Percentiles rank a stretch among this genome's conserved stretches.
These are phyloP conservation scores for Himalopsyche anomala DNA, from an alignment of 2,888 invertebrate genomes.

Conservation along the genomic window DNA sequence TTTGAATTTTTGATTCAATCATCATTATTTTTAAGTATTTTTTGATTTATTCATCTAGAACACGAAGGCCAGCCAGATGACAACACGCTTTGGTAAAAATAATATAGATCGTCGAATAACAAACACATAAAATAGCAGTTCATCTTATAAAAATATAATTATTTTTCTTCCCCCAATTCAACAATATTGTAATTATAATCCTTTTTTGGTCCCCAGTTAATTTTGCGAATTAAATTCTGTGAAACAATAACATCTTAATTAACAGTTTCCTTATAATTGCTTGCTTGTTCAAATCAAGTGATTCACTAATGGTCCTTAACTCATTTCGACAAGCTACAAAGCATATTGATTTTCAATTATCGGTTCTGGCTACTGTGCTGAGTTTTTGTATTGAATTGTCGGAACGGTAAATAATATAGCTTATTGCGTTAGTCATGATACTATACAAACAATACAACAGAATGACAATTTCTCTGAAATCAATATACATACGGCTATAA, in stretches of 20 bases:
- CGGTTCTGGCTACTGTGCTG: not conserved
- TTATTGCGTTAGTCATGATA: not conserved
- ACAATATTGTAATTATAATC: not conserved
- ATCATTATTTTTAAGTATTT: too few species aligned
- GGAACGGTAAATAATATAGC: not conserved
- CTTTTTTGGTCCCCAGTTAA: not conserved
- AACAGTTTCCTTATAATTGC: not conserved
- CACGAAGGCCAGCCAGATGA: too few species aligned
- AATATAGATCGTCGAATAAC: too few species aligned
- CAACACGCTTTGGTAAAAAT: too few species aligned
- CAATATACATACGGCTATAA: too few species aligned
- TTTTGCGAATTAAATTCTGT: not conserved
- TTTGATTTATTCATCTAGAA: too few species aligned
- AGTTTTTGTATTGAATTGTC: slow-evolving; percentile 12
- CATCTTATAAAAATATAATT: too few species aligned
- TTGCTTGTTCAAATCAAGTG: not conserved
- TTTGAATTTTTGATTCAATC: too few species aligned
- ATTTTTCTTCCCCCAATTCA: not conserved
- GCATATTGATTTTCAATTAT: slow-evolving; percentile 20
- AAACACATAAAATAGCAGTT: too few species aligned
- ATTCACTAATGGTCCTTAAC: not conserved
- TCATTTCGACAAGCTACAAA: not conserved
- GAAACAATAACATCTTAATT: slow-evolving; percentile 1
- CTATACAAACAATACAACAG: not conserved
- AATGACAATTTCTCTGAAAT: too few species aligned